Conservation (phyloP, 2,113 vertebrate genomes). For the Anolis carolinensis region DNA sequence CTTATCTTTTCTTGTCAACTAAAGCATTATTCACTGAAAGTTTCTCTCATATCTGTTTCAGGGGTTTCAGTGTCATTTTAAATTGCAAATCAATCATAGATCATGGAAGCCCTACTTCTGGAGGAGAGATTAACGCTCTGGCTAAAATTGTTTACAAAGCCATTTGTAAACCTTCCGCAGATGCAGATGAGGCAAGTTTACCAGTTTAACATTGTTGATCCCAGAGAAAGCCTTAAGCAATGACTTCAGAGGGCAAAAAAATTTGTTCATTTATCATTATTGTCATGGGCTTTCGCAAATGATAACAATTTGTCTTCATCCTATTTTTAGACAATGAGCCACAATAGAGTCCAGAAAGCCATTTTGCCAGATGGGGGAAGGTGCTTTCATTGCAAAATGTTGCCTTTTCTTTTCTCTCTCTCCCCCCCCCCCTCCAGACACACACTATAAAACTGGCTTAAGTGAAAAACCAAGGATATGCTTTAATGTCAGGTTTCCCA, state of each 20-base stretch:
- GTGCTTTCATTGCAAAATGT: constrained; percentile 89
- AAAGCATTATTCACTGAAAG: constrained; percentile 92
- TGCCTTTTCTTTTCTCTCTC: constrained; percentile 83
- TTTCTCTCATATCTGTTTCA: constrained; percentile 93
- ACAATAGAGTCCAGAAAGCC: constrained; percentile 92
- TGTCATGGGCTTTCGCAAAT: constrained; percentile 99
- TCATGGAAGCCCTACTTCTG: constrained; percentile 85
- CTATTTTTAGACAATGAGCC: constrained; percentile 99
- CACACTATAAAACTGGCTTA: constrained; percentile 82
- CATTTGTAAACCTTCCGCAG: constrained; percentile 88
- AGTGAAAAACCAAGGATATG: constrained; percentile 84
- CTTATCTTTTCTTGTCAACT: constrained; percentile 94
- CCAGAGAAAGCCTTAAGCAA: constrained; percentile 97
- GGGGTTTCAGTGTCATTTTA: constrained; percentile 90
- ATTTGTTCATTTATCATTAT: constrained; percentile 99
- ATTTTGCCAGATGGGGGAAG: constrained; percentile 97
- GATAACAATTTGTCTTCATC: constrained; percentile 99
- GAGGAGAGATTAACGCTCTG: constrained; percentile 86
- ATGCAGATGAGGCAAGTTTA: constrained; percentile 91
- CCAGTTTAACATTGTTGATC: constrained; percentile 89
- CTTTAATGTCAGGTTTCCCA: constrained; percentile 83
- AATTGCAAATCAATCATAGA: constrained; percentile 99
- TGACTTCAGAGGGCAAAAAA: constrained; percentile 97
- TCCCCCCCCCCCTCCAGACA: background rate
- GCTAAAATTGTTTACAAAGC: constrained; percentile 90